phyloP scores from a whole-genome alignment of 2,113 vertebrate species.

The Enhydra lutris region DNA sequence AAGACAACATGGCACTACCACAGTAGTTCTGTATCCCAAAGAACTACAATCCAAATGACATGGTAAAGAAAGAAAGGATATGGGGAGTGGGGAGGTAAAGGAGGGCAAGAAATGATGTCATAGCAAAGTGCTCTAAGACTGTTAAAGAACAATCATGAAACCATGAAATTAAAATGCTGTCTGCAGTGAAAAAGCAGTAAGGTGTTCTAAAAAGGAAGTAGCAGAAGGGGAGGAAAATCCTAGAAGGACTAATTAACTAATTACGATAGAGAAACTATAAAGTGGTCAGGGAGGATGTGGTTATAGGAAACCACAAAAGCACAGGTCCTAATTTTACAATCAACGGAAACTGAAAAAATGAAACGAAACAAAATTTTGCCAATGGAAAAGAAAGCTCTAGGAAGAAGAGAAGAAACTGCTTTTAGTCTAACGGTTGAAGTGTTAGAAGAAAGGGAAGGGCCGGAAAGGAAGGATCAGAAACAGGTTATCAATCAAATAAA shows the following conservation, averaged over 20 bases:
- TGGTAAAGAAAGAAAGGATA: neutral
- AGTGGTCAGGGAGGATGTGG: neutral
- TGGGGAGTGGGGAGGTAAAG: neutral
- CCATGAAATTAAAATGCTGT: neutral
- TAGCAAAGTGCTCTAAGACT: neutral
- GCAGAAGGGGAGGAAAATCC: neutral
- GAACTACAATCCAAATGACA: neutral
- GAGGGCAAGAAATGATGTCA: neutral
- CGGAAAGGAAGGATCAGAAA: neutral
- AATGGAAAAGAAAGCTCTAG: neutral
- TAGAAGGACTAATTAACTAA: neutral
- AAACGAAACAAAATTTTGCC: neutral
- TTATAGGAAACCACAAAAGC: neutral
- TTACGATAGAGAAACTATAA: neutral
- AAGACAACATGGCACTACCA: neutral
- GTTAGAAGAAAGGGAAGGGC: neutral
- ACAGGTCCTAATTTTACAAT: slow-evolving; percentile 28
- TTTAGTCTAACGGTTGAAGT: neutral
- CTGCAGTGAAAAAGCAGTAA: neutral
- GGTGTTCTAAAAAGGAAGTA: neutral
- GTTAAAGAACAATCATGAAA: neutral
- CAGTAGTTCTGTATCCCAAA: neutral
- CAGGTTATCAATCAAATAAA: neutral
- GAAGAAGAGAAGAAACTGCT: neutral
- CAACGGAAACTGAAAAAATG: neutral